phyloP scores from a whole-genome alignment of 2,797 vertebrate genomes.

The Sebastes oblongus region DNA sequence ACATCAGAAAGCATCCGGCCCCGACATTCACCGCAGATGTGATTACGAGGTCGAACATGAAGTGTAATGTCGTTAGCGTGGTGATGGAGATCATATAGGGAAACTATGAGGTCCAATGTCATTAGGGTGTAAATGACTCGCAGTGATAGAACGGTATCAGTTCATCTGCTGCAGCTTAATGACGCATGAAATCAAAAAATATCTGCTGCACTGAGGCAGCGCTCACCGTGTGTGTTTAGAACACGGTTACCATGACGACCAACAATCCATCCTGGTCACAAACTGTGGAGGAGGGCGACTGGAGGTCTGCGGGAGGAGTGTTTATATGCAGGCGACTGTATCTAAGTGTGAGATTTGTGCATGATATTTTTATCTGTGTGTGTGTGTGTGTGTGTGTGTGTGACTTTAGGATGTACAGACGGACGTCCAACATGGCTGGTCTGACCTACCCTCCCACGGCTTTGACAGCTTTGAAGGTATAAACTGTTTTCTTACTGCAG shows the following conservation, averaged over 20 bases:
- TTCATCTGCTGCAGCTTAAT: constrained; percentile 60
- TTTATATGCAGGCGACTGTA: constrained; percentile 26
- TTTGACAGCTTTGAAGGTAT: constrained; percentile 91
- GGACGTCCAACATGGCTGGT: constrained; percentile 94
- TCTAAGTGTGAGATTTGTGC: constrained; percentile 13
- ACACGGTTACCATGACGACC: constrained; percentile 47
- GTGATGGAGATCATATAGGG: not conserved
- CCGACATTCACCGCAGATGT: constrained; percentile 15
- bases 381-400: not conserved
- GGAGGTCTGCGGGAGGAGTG: constrained; percentile 22
- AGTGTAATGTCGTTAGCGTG: constrained; percentile 39
- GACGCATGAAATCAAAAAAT: constrained; percentile 65
- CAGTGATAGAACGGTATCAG: constrained; percentile 36
- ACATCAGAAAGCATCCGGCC: constrained; percentile 15
- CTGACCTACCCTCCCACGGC: constrained; percentile 93
- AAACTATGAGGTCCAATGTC: constrained; percentile 30
- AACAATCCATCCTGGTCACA: constrained; percentile 47
- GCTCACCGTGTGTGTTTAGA: constrained; percentile 21
- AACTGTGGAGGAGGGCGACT: constrained; percentile 46
- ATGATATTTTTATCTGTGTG: not conserved
- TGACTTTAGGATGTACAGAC: constrained; percentile 92
- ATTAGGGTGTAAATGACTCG: constrained; percentile 43
- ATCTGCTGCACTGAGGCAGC: constrained; percentile 25
- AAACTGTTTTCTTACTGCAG: not conserved
- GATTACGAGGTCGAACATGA: constrained; percentile 31